Base-by-base conservation (phyloP, 1,140 invertebrate genomes). In the Diorhabda sublineata region DNA sequence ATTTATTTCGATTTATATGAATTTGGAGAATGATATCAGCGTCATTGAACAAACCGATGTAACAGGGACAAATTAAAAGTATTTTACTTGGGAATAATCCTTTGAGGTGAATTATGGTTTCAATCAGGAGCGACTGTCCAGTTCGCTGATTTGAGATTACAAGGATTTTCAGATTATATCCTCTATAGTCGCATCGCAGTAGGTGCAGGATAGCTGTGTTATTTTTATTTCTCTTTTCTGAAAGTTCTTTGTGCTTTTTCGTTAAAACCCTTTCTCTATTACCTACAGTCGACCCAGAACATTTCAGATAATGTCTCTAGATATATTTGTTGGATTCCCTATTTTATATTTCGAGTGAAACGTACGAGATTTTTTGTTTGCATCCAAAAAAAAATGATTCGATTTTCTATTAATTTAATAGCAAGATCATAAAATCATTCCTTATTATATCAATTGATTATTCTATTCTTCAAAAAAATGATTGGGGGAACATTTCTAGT, bases 51-150 rank as follows among this genome's bases (percentile, higher is more conserved):
- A n/a, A 52, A 52, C 47, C n/a, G 47, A n/a, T n/a, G n/a, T 52
- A 8, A 52, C 47, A 52, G 47, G n/a, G 47, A 52, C 47, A 52
- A 52, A 52, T 52, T 52, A 52, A 52, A 52, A 52, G 47, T 52
- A 52, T 52, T 52, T 52, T 52, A 52, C 58, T 59, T 26, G 61
- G 45, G 61, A 62, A 62, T 62, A 62, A 62, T 62, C 61, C 61
- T 44, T n/a, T 44, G 43, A 44, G 61, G 6, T 62, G 43, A 62
- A 62, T 62, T n/a, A 62, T 62, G 44, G 61, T 62, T 44, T 59
- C 61, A 62, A 62, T 62, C 61, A 62, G 47, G 61, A 42, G 44
- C 44, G 42, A n/a, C 44, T 44, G 61, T 62, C 61, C 61, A 62
- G 61, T 62, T 44, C 42, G 61, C 43, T 62, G 61, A 5, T 62